Conservation (phyloP, 2,113 vertebrate species). For the Pluvialis apricaria region DNA sequence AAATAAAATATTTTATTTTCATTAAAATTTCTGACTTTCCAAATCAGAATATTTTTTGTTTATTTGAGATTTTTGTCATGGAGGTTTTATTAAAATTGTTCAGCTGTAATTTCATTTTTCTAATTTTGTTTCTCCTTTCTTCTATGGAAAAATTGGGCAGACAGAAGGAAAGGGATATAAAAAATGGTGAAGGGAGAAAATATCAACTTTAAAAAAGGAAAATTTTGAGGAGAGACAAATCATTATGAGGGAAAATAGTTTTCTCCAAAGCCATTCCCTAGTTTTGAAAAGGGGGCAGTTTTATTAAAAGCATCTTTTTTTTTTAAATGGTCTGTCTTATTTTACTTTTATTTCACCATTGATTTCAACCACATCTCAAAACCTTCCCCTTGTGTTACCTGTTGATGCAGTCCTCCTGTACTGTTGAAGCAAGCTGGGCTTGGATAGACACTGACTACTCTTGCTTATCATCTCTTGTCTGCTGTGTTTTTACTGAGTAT, state of each 20-base stretch:
- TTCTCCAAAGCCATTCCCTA: neutral
- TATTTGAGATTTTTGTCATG: neutral
- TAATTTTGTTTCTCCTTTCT: neutral
- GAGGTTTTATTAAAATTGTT: neutral
- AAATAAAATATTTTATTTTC: neutral
- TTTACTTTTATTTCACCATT: neutral
- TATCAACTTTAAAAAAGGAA: neutral
- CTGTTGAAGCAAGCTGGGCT: neutral
- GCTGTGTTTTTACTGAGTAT: neutral
- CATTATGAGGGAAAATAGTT: neutral
- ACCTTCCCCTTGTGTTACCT: neutral
- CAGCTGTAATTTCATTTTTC: neutral
- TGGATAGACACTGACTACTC: neutral
- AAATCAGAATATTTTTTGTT: neutral
- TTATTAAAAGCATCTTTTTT: neutral
- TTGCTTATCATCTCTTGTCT: neutral
- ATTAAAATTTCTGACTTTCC: neutral
- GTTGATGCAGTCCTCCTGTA: neutral
- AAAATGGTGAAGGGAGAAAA: neutral
- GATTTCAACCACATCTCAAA: neutral
- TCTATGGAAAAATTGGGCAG: neutral
- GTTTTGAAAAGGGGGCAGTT: neutral
- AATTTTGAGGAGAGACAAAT: neutral
- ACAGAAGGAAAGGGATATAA: neutral
- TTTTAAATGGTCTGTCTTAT: neutral